Conservation (phyloP, 1,140 invertebrate genomes). For the Drosophila ananassae region DNA sequence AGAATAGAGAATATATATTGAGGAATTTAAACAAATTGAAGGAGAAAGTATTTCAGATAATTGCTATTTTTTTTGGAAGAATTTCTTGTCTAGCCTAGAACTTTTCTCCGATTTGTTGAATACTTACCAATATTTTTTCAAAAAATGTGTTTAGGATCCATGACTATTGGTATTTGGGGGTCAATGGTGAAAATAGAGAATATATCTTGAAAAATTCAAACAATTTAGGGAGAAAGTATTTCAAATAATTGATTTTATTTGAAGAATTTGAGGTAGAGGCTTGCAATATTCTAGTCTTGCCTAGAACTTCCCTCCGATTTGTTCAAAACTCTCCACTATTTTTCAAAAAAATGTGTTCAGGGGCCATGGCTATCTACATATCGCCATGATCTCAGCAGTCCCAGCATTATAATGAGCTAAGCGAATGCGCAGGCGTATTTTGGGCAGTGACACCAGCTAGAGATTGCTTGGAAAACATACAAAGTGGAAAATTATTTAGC, state of each 20-base stretch:
- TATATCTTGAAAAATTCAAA: neutral
- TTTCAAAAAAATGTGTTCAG: constrained; percentile 9
- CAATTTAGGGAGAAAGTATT: no score
- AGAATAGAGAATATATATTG: no score
- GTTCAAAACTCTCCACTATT: no score
- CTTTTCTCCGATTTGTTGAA: no score
- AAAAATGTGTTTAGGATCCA: no score
- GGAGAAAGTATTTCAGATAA: no score
- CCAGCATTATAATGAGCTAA: constrained; percentile 40
- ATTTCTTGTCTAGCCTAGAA: no score
- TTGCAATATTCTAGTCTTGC: neutral
- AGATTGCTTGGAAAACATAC: constrained; percentile 48
- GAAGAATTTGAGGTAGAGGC: neutral
- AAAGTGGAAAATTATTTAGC: constrained; percentile 46
- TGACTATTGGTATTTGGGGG: neutral
- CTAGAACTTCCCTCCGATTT: neutral
- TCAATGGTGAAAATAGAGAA: no score
- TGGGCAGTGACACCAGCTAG: constrained; percentile 30
- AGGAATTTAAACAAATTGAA: no score
- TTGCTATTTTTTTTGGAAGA: neutral
- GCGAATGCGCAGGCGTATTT: constrained; percentile 50
- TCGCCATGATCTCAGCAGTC: constrained; percentile 41
- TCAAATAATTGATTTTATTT: neutral
- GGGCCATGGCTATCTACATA: constrained; percentile 29
- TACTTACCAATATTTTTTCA: no score